Percentiles rank a stretch among this genome's conserved stretches.
Conservation (phyloP, 2,113 vertebrate genomes). For the Myrmecophaga tridactyla region DNA sequence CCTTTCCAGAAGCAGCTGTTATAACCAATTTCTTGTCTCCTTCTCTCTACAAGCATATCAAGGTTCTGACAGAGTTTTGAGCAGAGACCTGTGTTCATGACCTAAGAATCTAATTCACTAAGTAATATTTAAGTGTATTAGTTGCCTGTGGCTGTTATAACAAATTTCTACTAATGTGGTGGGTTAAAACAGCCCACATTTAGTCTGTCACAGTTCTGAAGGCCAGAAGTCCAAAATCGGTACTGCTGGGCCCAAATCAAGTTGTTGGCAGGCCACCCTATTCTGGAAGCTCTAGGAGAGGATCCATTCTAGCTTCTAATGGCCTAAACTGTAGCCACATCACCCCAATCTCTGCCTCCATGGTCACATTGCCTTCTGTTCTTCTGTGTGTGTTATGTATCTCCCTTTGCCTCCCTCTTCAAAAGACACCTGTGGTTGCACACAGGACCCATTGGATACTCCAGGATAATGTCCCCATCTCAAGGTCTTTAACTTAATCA, state of each 20-base stretch:
- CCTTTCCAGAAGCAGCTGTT: not conserved
- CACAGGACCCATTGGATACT: not conserved
- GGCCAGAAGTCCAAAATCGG: not conserved
- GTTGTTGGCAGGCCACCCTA: no score
- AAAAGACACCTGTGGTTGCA: not conserved
- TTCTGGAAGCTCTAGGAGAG: not conserved
- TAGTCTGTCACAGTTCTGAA: not conserved
- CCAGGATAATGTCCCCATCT: not conserved
- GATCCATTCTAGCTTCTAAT: not conserved
- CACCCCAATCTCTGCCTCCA: not conserved
- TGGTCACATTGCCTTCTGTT: not conserved
- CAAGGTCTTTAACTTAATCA: not conserved
- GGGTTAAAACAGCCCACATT: not conserved
- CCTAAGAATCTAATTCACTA: not conserved
- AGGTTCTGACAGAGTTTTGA: not conserved
- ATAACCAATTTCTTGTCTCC: not conserved
- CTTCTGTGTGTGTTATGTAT: not conserved
- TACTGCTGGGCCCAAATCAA: not conserved
- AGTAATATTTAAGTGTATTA: not conserved
- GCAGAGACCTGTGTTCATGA: not conserved
- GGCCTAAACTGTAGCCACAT: not conserved
- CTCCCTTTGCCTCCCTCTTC: not conserved
- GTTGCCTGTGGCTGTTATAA: not conserved
- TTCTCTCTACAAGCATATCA: not conserved
- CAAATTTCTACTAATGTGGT: not conserved